Evolutionary conservation across 1,140 invertebrate genomes (phyloP), one percentile per base, ranked within the genome.

Genomic region (Polypedilum pembai): DNA sequence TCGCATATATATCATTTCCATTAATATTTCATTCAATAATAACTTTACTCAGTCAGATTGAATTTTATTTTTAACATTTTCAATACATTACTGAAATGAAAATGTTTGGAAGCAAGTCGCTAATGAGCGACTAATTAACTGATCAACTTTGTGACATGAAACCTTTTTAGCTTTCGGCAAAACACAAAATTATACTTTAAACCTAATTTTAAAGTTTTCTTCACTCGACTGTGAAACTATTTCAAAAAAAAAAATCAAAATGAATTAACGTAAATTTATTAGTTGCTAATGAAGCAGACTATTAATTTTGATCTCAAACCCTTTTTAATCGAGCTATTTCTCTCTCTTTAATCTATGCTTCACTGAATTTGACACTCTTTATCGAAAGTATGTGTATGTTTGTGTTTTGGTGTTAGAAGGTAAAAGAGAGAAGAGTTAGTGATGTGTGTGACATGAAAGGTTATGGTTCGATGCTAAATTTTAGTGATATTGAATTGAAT

Each of bases 391-490:
- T n/a, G n/a, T n/a, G n/a, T n/a, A 56, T 56, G 45, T n/a, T n/a
- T 56, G 12, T 56, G 8, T 41, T 41, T n/a, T n/a, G n/a, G n/a
- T 33, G 45, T 56, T 56, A 56, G 45, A 56, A 56, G 45, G 45
- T 56, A 33, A 56, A 56, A 56, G 10, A 56, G 45, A 69, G 20
- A 21, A 69, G 18, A 69, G 17, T 69, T 69, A 69, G 15, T 69
- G 65, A 69, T 20, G 65, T 69, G 65, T 69, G 65, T 69, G 65
- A 69, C 45, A 56, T 56, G 45, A 56, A 56, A 56, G 45, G 45
- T 56, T 56, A n/a, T n/a, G 45, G 45, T 8, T 45, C 8, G 45
- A 56, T 56, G 45, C n/a, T 15, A 45, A 45, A 56, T 15, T 56
- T 12, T 56, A 15, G 45, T n/a, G n/a, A 56, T n/a, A 56, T 56